Conservation (phyloP, 2,888 invertebrate genomes). For the Theodoxus fluviatilis region DNA sequence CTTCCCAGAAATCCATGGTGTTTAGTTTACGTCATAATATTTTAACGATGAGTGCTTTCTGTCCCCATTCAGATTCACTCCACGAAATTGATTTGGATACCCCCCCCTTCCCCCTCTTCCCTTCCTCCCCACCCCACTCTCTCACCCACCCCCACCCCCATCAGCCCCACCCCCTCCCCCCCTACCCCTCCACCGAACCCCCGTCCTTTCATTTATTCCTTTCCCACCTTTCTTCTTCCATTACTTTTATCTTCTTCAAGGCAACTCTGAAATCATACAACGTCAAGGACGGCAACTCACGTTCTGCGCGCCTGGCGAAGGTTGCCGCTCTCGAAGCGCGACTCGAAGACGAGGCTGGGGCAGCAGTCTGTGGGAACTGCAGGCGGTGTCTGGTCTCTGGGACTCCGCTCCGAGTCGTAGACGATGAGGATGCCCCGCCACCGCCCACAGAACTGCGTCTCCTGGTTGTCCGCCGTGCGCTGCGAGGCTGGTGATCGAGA, state of each 20-base stretch:
- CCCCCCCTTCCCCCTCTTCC: no score
- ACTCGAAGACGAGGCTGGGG: slow-evolving; percentile 63
- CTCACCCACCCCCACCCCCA: neutral
- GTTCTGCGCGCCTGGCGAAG: slow-evolving; percentile 62
- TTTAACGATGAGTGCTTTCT: no score
- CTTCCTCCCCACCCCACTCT: neutral
- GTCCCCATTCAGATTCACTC: no score
- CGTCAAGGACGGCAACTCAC: slow-evolving; percentile 43
- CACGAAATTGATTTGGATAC: no score
- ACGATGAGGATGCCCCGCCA: slow-evolving; percentile 61
- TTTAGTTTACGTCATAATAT: no score
- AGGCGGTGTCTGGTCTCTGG: slow-evolving; percentile 52
- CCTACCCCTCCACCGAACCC: no score
- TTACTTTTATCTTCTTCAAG: no score
- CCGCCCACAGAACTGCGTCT: slow-evolving; percentile 48
- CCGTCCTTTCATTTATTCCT: no score
- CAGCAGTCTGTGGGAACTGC: slow-evolving; percentile 55
- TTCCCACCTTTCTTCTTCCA: no score
- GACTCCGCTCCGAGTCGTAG: slow-evolving; percentile 60
- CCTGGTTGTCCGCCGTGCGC: slow-evolving; percentile 55
- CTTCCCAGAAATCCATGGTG: no score
- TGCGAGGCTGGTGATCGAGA: no score
- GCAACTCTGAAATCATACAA: neutral
- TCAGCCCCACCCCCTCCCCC: neutral
- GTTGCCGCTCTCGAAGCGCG: slow-evolving; percentile 64